Conservation (phyloP, 2,888 invertebrate species). For the Adelphocoris suturalis region DNA sequence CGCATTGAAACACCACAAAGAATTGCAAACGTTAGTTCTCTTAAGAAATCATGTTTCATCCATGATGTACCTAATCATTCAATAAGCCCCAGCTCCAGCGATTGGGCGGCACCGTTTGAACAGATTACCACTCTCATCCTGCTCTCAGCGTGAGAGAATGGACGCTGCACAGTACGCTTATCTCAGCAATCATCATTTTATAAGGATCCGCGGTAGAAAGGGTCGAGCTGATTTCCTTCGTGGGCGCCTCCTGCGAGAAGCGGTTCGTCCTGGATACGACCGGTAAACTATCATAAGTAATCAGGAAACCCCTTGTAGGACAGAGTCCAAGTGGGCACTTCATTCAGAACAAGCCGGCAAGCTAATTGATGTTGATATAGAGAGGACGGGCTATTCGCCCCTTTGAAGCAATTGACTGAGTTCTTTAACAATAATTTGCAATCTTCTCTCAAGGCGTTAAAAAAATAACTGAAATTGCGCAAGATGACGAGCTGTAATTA, state of each 20-base stretch:
- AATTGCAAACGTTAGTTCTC: too few species aligned
- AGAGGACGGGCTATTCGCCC: neutral
- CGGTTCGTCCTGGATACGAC: conserved; percentile 2
- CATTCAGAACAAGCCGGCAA: neutral
- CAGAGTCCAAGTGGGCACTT: neutral
- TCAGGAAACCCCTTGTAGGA: conserved; percentile 7
- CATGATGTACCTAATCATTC: too few species aligned
- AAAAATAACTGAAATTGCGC: too few species aligned
- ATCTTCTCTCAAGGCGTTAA: neutral
- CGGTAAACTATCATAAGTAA: neutral
- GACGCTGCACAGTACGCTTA: too few species aligned
- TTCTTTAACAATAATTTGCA: neutral
- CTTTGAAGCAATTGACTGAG: neutral
- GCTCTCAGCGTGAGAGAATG: too few species aligned
- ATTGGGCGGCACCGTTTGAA: too few species aligned
- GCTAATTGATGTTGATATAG: neutral
- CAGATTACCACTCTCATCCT: too few species aligned
- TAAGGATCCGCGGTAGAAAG: neutral
- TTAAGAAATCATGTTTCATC: too few species aligned
- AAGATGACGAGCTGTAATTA: too few species aligned
- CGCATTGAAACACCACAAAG: too few species aligned
- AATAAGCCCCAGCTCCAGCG: too few species aligned
- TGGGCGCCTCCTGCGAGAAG: neutral
- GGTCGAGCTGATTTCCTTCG: neutral
- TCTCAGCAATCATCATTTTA: too few species aligned